phyloP scores from a whole-genome alignment of 2,113 vertebrate species.

The Nycticorax nycticorax region DNA sequence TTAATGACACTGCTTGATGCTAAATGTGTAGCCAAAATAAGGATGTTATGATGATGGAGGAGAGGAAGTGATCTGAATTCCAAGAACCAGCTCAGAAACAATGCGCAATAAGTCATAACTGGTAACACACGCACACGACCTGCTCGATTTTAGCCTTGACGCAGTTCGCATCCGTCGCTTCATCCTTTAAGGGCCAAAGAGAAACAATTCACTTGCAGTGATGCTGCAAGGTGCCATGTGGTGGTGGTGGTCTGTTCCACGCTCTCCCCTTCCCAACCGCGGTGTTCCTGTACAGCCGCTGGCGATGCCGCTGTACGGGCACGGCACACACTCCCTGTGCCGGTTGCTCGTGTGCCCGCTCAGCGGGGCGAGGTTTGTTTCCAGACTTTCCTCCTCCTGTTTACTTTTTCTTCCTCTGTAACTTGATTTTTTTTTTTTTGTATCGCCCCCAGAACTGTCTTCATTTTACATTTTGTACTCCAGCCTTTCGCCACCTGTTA shows the following conservation, averaged over 20 bases:
- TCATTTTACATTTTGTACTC: background rate
- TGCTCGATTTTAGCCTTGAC: background rate
- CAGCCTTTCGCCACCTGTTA: background rate
- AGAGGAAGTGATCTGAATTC: background rate
- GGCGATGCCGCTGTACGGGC: background rate
- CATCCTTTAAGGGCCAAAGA: background rate
- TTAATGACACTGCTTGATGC: background rate
- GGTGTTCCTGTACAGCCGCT: background rate
- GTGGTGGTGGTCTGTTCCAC: background rate
- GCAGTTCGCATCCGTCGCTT: background rate
- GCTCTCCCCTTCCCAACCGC: background rate
- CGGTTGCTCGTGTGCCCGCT: background rate
- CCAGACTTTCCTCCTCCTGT: background rate
- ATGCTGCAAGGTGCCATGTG: background rate
- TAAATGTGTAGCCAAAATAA: background rate
- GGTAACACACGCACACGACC: background rate
- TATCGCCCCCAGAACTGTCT: background rate
- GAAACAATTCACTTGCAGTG: background rate
- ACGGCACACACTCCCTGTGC: background rate
- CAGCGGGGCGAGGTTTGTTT: background rate
- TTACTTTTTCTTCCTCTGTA: background rate
- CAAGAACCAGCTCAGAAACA: background rate
- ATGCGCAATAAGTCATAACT: fast-evolving
- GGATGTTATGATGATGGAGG: background rate
- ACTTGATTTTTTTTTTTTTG: background rate